Conservation (phyloP, 2,113 vertebrate species). For the Ahaetulla prasina region DNA sequence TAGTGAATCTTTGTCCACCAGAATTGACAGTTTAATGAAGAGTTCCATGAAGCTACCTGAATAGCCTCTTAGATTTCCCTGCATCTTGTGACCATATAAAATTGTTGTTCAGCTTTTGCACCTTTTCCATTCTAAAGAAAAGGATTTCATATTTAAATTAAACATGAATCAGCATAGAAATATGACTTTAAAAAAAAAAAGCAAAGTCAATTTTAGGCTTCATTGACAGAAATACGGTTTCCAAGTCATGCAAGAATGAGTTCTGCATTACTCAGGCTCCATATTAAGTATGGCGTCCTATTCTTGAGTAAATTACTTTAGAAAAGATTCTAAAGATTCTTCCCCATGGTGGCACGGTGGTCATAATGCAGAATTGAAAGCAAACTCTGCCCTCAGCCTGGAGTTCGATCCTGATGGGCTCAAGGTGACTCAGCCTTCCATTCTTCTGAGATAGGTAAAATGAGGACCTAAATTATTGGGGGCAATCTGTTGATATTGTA, state of each 20-base stretch:
- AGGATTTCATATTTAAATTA: background rate
- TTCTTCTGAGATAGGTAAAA: too few species aligned
- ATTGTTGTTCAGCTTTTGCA: background rate
- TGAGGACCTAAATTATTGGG: too few species aligned
- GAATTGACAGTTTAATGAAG: background rate
- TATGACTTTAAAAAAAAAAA: background rate
- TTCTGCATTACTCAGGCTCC: background rate
- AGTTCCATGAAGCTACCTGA: background rate
- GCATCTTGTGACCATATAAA: background rate
- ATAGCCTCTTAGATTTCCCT: background rate
- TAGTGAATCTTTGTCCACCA: background rate
- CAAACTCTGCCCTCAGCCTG: too few species aligned
- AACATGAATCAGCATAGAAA: background rate
- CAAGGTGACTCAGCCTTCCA: too few species aligned
- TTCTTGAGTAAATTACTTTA: background rate
- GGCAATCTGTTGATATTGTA: too few species aligned
- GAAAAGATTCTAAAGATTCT: background rate
- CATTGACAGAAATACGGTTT: background rate
- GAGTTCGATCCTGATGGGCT: too few species aligned
- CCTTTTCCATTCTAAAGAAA: background rate
- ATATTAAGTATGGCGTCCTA: background rate
- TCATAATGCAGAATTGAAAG: background rate
- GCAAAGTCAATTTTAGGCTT: background rate
- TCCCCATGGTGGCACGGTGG: background rate
- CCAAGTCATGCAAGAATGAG: background rate